A percentile compares a stretch with the other conserved stretches of the same genome.
phyloP scores from a whole-genome alignment of 2,113 vertebrate species.

The Spheniscus mendiculus region DNA sequence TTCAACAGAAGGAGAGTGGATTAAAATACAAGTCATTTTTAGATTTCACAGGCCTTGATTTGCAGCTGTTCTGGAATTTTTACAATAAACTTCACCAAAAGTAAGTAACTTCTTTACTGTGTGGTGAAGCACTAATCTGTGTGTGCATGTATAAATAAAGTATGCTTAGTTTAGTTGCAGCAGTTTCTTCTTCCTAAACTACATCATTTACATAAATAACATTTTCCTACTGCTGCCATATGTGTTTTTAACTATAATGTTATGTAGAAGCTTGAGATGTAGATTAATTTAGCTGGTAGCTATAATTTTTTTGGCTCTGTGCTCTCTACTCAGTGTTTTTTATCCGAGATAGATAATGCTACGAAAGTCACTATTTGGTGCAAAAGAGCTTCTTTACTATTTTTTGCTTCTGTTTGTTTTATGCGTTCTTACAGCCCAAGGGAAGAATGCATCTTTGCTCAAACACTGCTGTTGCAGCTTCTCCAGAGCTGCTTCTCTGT shows the following conservation, averaged over 20 bases:
- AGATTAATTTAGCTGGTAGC: not conserved
- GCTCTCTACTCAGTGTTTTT: not conserved
- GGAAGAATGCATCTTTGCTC: slow-evolving; percentile 86
- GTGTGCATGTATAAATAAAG: not conserved
- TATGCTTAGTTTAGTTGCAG: not conserved
- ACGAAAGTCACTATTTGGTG: not conserved
- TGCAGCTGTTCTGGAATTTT: slow-evolving; percentile 93
- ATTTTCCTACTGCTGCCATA: not conserved
- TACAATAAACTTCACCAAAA: slow-evolving; percentile 91
- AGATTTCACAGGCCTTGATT: slow-evolving; percentile 87
- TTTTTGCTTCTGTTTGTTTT: not conserved
- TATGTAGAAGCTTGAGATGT: not conserved
- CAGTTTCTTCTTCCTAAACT: not conserved
- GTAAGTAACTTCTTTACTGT: slow-evolving; percentile 78
- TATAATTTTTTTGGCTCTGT: not conserved
- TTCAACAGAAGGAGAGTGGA: slow-evolving; percentile 84
- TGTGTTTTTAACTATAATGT: not conserved
- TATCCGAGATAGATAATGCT: not conserved
- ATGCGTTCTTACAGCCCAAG: slow-evolving; percentile 74
- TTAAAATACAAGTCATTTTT: slow-evolving; percentile 90
- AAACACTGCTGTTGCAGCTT: slow-evolving; percentile 88
- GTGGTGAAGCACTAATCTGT: not conserved
- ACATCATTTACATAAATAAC: slow-evolving; percentile 3
- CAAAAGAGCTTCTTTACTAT: not conserved
- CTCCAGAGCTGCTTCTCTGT: slow-evolving; percentile 93